Conservation (phyloP, 2,888 invertebrate genomes). For the Fabriciana adippe region DNA sequence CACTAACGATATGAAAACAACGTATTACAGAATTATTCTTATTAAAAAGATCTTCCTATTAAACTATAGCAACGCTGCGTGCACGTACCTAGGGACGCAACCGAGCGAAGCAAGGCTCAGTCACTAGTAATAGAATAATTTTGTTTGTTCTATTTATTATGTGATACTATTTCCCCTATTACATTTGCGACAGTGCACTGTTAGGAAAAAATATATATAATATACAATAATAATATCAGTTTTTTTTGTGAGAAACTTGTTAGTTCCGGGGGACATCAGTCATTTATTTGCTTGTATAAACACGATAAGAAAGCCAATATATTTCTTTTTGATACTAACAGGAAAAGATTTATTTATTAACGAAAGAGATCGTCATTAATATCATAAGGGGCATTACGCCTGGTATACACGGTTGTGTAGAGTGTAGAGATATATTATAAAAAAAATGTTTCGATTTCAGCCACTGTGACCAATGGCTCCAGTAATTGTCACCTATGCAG, state of each 20-base stretch:
- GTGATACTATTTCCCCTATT: too few relatives aligned
- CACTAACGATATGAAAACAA: too few relatives aligned
- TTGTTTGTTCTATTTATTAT: too few relatives aligned
- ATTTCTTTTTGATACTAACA: background rate
- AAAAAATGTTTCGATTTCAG: too few relatives aligned
- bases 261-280: background rate
- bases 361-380: constrained; percentile 1
- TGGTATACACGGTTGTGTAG: background rate
- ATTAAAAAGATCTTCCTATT: too few relatives aligned
- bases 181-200: background rate
- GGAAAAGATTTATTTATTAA: constrained; percentile 11
- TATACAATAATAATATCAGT: background rate
- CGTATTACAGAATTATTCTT: too few relatives aligned
- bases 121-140: too few relatives aligned
- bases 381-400: background rate
- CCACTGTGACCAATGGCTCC: too few relatives aligned
- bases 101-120: too few relatives aligned
- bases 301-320: constrained; percentile 9
- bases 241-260: background rate
- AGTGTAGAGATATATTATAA: background rate
- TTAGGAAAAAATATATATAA: background rate
- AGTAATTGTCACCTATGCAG: too few relatives aligned
- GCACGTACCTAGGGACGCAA: too few relatives aligned
- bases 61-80: too few relatives aligned
- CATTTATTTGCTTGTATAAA: constrained; percentile 3